phyloP scores from a whole-genome alignment of 2,888 invertebrate genomes.

The Troglohyphantes excavatus region DNA sequence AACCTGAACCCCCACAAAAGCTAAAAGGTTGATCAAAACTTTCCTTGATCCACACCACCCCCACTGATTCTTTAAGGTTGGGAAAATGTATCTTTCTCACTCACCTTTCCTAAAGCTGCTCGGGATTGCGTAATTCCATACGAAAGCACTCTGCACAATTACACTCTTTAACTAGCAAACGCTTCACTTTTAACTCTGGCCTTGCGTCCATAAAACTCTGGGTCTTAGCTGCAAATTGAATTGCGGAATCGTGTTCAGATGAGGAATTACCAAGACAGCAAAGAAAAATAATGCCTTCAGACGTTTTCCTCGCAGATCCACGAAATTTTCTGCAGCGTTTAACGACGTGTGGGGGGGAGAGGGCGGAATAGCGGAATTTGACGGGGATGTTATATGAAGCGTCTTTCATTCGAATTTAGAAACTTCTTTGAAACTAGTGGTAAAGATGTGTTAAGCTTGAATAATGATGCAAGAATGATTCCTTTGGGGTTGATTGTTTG shows the following conservation, averaged over 20 bases:
- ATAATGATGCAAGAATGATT: constrained; percentile 12
- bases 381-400: background rate
- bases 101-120: background rate
- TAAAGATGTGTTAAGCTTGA: background rate
- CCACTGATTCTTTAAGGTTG: background rate
- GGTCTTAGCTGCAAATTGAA: background rate
- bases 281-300: background rate
- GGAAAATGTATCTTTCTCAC: background rate
- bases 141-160: constrained; percentile 20
- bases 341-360: too few relatives aligned
- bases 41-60: too few relatives aligned
- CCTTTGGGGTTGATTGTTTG: background rate
- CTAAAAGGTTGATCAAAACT: too few relatives aligned
- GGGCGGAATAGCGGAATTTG: constrained; percentile 24
- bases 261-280: constrained; percentile 8
- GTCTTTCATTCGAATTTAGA: background rate
- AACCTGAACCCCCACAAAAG: too few relatives aligned
- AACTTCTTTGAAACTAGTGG: constrained; percentile 2
- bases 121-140: background rate
- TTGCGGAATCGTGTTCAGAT: constrained; percentile 29
- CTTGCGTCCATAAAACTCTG: background rate
- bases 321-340: background rate
- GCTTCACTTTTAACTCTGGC: background rate
- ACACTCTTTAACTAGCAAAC: constrained; percentile 11
- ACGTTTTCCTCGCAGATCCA: background rate